Conservation (phyloP, 2,113 vertebrate species). For the Setophaga coronata region DNA sequence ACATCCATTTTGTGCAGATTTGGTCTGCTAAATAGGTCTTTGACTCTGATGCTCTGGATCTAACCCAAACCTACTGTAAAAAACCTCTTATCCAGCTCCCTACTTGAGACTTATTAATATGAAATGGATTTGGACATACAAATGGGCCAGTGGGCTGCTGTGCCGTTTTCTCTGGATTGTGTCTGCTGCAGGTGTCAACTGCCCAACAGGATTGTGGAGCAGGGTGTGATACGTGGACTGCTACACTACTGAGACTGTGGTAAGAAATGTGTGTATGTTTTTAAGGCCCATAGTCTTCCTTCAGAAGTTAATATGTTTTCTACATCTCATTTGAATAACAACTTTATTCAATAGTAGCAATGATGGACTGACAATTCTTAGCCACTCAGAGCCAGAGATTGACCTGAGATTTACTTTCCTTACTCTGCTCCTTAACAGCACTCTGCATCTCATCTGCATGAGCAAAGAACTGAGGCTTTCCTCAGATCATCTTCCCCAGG, state of each 20-base stretch:
- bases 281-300: neutral
- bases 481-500: neutral
- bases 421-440: neutral
- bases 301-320: neutral
- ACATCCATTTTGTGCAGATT: neutral
- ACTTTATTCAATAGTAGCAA: neutral
- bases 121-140: neutral
- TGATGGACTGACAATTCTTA: neutral
- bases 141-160: neutral
- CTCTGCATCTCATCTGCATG: neutral
- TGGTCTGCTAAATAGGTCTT: neutral
- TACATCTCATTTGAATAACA: neutral
- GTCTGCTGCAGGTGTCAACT: neutral
- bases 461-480: neutral
- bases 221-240: neutral
- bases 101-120: neutral
- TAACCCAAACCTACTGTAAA: neutral
- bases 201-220: accelerated
- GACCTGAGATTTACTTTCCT: neutral
- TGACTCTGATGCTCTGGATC: neutral
- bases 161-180: neutral
- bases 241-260: neutral
- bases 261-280: neutral
- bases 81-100: neutral
- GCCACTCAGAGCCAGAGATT: neutral